Conservation (phyloP, 2,888 invertebrate genomes). For the Acheta domesticus region DNA sequence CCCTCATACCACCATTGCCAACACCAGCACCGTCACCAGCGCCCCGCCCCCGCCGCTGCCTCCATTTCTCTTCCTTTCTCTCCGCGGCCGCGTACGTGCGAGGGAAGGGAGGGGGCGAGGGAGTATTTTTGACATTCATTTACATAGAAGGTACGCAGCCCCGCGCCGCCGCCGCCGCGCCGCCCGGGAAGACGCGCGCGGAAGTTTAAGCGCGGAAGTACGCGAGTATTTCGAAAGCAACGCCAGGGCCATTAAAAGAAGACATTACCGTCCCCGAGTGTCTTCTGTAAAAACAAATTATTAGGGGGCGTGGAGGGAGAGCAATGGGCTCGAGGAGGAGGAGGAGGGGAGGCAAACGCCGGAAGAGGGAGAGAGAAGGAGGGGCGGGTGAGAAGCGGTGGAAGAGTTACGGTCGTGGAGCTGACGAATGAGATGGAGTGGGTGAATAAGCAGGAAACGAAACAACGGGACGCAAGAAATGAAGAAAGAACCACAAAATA, state of each 20-base stretch:
- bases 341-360: neutral
- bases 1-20: constrained; percentile 6
- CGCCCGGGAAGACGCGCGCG: neutral
- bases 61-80: neutral
- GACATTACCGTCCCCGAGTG: constrained; percentile 37
- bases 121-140: constrained; percentile 22
- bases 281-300: constrained; percentile 38
- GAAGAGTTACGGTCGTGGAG: constrained; percentile 23
- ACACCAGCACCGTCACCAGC: neutral
- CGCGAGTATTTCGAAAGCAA: constrained; percentile 36
- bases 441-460: constrained; percentile 22
- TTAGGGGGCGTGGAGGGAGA: constrained; percentile 25
- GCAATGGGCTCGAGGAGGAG: neutral
- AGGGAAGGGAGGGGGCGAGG: neutral
- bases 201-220: constrained; percentile 29
- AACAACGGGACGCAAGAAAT: no score
- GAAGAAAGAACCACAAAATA: no score
- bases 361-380: neutral
- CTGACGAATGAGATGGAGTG: constrained; percentile 25
- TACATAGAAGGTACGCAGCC: constrained; percentile 22
- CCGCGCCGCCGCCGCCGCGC: neutral
- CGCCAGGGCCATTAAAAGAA: constrained; percentile 36
- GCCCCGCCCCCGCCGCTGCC: no score
- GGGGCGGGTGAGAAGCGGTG: neutral
- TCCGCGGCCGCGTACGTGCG: neutral